Conservation (phyloP, 2,888 invertebrate genomes). For the Stramonita haemastoma region DNA sequence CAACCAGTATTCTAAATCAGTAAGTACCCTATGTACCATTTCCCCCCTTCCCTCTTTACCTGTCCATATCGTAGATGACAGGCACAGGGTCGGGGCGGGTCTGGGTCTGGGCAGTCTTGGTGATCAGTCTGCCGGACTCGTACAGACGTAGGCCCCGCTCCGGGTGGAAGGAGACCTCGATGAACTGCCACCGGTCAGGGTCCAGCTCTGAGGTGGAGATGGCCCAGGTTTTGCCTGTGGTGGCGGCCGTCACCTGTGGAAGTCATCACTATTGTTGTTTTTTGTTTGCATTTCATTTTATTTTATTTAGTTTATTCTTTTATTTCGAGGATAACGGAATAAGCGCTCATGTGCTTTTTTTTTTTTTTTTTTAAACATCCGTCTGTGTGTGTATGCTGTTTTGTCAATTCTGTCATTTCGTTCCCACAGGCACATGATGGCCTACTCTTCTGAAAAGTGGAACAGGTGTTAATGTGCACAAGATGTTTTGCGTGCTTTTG, state of each 20-base stretch:
- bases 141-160: slow-evolving; percentile 64
- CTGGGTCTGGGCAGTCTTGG: slow-evolving; percentile 33
- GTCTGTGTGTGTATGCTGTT: too few relatives aligned
- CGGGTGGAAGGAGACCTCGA: slow-evolving; percentile 71
- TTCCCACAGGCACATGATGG: too few relatives aligned
- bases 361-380: too few relatives aligned
- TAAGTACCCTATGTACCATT: not conserved
- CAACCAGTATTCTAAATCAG: not conserved
- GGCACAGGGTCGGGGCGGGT: slow-evolving; percentile 26
- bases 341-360: too few relatives aligned
- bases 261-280: too few relatives aligned
- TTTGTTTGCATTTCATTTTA: too few relatives aligned
- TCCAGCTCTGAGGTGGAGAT: slow-evolving; percentile 53
- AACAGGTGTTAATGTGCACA: too few relatives aligned
- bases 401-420: too few relatives aligned
- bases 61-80: slow-evolving; percentile 26
- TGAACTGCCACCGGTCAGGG: slow-evolving; percentile 62
- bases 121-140: slow-evolving; percentile 55
- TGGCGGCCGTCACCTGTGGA: slow-evolving; percentile 53
- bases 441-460: too few relatives aligned
- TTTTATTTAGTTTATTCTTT: too few relatives aligned
- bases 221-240: slow-evolving; percentile 63
- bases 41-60: not conserved
- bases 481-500: too few relatives aligned
- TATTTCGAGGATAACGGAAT: too few relatives aligned